Evolutionary conservation across 2,797 vertebrate genomes (phyloP).

Genomic region (Sebastes oblongus): DNA sequence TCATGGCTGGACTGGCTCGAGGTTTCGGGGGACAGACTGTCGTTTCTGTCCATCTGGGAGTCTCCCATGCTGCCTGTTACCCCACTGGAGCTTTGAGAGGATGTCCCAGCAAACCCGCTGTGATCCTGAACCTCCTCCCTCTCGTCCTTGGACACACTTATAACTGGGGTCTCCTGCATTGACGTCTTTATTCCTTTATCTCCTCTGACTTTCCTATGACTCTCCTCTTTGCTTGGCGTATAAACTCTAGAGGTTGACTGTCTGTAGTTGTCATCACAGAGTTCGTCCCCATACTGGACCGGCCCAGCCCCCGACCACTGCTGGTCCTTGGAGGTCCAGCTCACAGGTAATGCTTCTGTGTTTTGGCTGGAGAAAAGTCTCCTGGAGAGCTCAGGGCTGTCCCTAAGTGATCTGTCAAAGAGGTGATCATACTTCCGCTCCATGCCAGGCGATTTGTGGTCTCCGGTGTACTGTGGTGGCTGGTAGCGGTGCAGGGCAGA

Average conservation of each 20-base stretch:
- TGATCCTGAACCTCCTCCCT: slow-evolving; percentile 58
- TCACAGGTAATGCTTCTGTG: slow-evolving; percentile 37
- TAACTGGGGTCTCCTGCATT: neutral
- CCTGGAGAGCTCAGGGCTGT: slow-evolving; percentile 43
- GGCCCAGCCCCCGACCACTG: slow-evolving; percentile 30
- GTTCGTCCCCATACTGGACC: neutral
- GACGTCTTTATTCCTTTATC: neutral
- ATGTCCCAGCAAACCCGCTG: slow-evolving; percentile 36
- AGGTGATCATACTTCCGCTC: slow-evolving; percentile 33
- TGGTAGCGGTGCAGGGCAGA: slow-evolving; percentile 62
- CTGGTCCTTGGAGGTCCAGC: slow-evolving; percentile 54
- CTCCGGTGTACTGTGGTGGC: slow-evolving; percentile 59
- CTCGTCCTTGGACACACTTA: slow-evolving; percentile 10
- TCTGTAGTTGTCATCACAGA: slow-evolving; percentile 5
- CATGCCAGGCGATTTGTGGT: slow-evolving; percentile 7
- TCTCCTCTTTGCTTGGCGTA: slow-evolving; percentile 10
- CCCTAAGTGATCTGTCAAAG: slow-evolving; percentile 20
- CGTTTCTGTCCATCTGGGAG: slow-evolving; percentile 62
- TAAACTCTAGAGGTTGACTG: neutral
- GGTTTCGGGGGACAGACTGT: slow-evolving; percentile 70
- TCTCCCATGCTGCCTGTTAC: slow-evolving; percentile 74
- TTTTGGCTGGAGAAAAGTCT: slow-evolving; percentile 27
- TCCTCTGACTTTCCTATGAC: slow-evolving; percentile 12
- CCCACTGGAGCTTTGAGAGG: slow-evolving; percentile 80
- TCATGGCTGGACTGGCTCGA: slow-evolving; percentile 72